These are phyloP conservation scores for Vombatus ursinus DNA, from an alignment of 2,113 vertebrate genomes.

Conservation along the genomic window DNA sequence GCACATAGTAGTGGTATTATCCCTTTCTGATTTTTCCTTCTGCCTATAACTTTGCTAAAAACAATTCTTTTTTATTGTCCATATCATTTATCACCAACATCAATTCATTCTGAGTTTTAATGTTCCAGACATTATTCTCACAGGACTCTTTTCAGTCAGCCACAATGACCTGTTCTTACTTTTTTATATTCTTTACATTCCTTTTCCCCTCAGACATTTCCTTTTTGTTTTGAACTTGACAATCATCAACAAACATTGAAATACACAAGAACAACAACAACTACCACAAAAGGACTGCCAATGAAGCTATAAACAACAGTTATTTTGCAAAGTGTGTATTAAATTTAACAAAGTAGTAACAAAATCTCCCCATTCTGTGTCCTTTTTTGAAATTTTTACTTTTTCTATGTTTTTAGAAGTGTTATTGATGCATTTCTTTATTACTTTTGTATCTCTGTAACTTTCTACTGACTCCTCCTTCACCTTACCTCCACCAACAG, in stretches of 20 bases:
- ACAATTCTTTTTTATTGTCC: too few species aligned
- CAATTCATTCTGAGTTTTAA: background rate
- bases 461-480: background rate
- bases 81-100: background rate
- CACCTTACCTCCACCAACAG: background rate
- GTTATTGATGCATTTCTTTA: background rate
- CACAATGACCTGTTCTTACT: background rate
- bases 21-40: background rate
- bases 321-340: background rate
- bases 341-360: background rate
- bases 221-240: background rate
- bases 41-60: background rate
- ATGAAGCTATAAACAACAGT: background rate
- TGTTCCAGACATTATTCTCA: background rate
- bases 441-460: background rate
- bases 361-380: background rate
- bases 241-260: background rate
- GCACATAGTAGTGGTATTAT: background rate
- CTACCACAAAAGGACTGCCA: background rate
- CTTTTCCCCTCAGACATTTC: background rate
- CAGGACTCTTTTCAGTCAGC: background rate
- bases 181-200: background rate
- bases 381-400: background rate
- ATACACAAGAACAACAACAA: background rate
- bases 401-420: background rate